Percentiles rank a stretch among this genome's conserved stretches.
phyloP scores from a whole-genome alignment of 2,888 invertebrate genomes.

The Mimumesa dahlbomi region DNA sequence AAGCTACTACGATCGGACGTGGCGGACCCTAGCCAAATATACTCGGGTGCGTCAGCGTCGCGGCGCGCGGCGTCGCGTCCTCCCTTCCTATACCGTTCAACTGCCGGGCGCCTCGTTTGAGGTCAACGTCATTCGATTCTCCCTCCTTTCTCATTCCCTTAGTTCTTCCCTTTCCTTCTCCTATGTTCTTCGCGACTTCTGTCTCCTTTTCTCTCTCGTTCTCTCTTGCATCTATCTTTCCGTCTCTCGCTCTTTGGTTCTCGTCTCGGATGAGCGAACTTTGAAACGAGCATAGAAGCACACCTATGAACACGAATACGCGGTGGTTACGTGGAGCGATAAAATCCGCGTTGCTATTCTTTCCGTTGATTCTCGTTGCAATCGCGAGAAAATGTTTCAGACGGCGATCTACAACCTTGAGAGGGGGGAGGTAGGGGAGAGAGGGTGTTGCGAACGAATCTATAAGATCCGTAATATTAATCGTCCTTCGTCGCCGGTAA shows the following conservation, averaged over 20 bases:
- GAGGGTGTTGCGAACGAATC: too few species aligned
- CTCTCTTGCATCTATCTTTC: slow-evolving; percentile 20
- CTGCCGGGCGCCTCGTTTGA: slow-evolving; percentile 74
- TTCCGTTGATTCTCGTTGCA: too few species aligned
- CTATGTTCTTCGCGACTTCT: slow-evolving; percentile 42
- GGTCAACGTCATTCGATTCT: slow-evolving; percentile 78
- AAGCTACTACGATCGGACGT: slow-evolving; percentile 60
- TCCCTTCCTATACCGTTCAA: slow-evolving; percentile 69
- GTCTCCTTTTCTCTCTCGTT: slow-evolving; percentile 31
- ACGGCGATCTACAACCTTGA: neutral
- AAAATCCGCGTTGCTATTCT: neutral
- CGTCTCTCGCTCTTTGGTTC: slow-evolving; percentile 23
- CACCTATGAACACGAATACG: neutral
- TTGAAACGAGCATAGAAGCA: slow-evolving; percentile 48
- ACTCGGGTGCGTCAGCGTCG: slow-evolving; percentile 80
- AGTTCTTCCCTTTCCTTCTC: slow-evolving; percentile 46
- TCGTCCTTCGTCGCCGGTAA: neutral
- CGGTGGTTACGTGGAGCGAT: neutral
- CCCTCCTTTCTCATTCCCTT: slow-evolving; percentile 53
- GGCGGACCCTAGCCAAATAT: slow-evolving; percentile 76
- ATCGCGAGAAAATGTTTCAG: neutral
- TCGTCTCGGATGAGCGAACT: slow-evolving; percentile 62
- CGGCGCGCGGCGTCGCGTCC: slow-evolving; percentile 77
- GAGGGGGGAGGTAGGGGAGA: too few species aligned
- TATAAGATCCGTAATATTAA: neutral